These are phyloP conservation scores for Carterocephalus palaemon DNA, from an alignment of 2,888 invertebrate genomes.

Conservation along the genomic window DNA sequence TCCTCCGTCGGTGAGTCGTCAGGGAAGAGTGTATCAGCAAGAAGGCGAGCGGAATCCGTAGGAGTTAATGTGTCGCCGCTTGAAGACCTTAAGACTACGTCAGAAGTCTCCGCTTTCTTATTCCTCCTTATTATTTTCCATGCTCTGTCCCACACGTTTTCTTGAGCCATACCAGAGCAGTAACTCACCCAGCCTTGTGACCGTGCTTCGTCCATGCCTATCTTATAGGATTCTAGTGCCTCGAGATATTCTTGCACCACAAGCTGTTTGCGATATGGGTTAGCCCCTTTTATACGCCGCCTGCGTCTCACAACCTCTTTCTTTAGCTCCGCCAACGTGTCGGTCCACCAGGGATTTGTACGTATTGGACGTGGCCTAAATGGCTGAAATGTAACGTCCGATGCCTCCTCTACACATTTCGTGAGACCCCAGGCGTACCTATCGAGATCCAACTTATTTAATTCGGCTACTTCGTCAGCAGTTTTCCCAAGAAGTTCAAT, in stretches of 20 bases:
- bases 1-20: not conserved
- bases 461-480: no score
- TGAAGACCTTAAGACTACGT: not conserved
- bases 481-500: no score
- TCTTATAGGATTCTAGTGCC: not conserved
- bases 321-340: not conserved
- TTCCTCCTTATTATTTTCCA: constrained; percentile 1
- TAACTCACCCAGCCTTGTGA: not conserved
- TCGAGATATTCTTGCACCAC: not conserved
- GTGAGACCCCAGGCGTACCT: no score
- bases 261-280: not conserved
- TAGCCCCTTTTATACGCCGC: not conserved
- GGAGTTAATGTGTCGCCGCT: not conserved
- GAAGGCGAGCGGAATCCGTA: not conserved
- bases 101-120: not conserved
- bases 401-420: no score
- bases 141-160: constrained; percentile 1
- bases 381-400: no score
- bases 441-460: no score
- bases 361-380: no score
- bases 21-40: constrained; percentile 1
- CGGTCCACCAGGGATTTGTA: not conserved
- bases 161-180: not conserved
- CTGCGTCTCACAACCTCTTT: not conserved
- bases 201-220: not conserved